Evolutionary conservation across 53 echinoderm and acorn worm genomes (phyloP).

Genomic region (Hippasteria phrygiana): DNA sequence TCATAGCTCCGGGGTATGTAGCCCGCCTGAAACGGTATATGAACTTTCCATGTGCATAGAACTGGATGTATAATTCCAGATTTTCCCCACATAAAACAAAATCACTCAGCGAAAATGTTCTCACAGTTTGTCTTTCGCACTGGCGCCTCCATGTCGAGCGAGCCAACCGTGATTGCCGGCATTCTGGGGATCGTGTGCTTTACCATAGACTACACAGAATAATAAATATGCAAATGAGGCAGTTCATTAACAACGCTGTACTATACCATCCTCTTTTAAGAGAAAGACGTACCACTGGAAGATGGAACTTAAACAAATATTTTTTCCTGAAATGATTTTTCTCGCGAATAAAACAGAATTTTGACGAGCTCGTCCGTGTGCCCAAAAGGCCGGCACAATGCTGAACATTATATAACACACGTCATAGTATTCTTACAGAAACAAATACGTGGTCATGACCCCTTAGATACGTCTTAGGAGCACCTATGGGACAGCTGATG

Average conservation of each 20-base stretch:
- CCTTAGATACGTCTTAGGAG: background rate
- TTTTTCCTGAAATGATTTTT: background rate
- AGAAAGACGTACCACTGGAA: background rate
- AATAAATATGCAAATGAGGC: slow-evolving; percentile 56
- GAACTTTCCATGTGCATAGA: slow-evolving; percentile 32
- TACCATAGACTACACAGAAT: background rate
- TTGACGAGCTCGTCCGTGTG: slow-evolving; percentile 17
- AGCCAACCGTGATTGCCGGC: slow-evolving; percentile 21
- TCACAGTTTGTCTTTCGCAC: slow-evolving; percentile 22
- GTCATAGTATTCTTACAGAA: slow-evolving; percentile 34
- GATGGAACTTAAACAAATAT: background rate
- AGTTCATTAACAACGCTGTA: background rate
- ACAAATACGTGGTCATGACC: slow-evolving; percentile 58
- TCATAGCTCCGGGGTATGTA: slow-evolving; percentile 43
- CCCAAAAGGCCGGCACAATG: slow-evolving; percentile 66
- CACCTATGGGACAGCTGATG: slow-evolving; percentile 4
- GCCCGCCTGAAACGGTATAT: slow-evolving; percentile 55
- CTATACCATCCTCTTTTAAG: background rate
- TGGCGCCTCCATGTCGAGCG: slow-evolving; percentile 54
- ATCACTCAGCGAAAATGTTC: slow-evolving; percentile 51
- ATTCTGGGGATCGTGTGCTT: background rate
- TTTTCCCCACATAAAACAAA: slow-evolving; percentile 37
- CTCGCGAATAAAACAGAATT: background rate
- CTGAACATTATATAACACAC: slow-evolving; percentile 38
- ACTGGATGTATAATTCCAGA: slow-evolving; percentile 45